phyloP scores from a whole-genome alignment of 2,797 vertebrate species.

The Periparus ater region DNA sequence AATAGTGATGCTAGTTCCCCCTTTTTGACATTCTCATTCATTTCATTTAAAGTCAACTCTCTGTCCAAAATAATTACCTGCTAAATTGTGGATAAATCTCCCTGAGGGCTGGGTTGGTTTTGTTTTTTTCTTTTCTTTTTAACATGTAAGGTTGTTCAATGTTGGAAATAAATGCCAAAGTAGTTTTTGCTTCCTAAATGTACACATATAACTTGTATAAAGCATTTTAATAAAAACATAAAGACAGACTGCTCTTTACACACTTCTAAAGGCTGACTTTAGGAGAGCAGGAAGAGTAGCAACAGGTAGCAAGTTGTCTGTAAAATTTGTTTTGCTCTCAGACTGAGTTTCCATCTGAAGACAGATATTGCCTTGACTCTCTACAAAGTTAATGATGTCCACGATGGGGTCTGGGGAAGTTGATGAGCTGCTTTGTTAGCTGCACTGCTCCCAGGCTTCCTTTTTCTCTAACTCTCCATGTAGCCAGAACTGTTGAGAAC shows the following conservation, averaged over 20 bases:
- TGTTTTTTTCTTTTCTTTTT: not conserved
- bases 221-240: not conserved
- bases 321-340: not conserved
- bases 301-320: not conserved
- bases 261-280: not conserved
- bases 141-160: not conserved
- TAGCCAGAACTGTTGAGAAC: not conserved
- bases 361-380: not conserved
- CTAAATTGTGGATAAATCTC: not conserved
- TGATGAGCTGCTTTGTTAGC: not conserved
- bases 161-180: not conserved
- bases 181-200: not conserved
- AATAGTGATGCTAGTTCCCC: not conserved
- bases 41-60: not conserved
- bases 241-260: not conserved
- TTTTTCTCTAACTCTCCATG: not conserved
- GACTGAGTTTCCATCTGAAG: not conserved
- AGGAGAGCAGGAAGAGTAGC: not conserved
- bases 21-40: not conserved
- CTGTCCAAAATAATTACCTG: not conserved
- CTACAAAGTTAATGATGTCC: not conserved
- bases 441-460: not conserved
- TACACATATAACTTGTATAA: not conserved
- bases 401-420: not conserved
- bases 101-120: too few species aligned